Evolutionary conservation across 2,113 vertebrate species (phyloP).

Genomic region (Atrichornis clamosus): DNA sequence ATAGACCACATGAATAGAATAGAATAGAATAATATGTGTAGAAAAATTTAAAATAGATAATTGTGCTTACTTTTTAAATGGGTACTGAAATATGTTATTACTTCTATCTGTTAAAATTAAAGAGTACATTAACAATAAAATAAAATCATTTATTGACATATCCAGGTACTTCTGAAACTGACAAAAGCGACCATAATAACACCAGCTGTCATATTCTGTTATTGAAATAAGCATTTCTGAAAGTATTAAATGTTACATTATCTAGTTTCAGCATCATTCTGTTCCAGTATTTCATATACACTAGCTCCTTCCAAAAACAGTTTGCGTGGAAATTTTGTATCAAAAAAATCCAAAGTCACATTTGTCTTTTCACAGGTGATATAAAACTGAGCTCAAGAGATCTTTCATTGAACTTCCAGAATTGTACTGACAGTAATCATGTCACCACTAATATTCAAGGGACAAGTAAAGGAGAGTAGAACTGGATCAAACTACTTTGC

Average conservation of each 20-base stretch:
- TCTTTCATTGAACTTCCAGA: neutral
- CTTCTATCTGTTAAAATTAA: neutral
- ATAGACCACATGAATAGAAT: too few species aligned
- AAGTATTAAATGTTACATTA: constrained; percentile 10
- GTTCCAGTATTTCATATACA: neutral
- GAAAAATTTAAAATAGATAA: neutral
- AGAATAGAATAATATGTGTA: too few species aligned
- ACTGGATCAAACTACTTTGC: neutral
- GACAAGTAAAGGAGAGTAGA: neutral
- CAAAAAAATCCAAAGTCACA: neutral
- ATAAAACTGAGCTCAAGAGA: neutral
- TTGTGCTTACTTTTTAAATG: neutral
- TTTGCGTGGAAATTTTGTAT: neutral
- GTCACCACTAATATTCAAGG: neutral
- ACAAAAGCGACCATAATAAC: neutral
- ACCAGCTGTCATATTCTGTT: neutral
- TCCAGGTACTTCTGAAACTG: neutral
- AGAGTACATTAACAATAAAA: neutral
- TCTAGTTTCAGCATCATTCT: neutral
- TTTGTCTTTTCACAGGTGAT: neutral
- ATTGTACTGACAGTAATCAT: neutral
- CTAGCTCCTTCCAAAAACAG: neutral
- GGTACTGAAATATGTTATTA: neutral
- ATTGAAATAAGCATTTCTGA: neutral
- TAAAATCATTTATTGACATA: neutral